Conservation (phyloP, 2,888 invertebrate genomes). For the Drosophila pullipes region DNA sequence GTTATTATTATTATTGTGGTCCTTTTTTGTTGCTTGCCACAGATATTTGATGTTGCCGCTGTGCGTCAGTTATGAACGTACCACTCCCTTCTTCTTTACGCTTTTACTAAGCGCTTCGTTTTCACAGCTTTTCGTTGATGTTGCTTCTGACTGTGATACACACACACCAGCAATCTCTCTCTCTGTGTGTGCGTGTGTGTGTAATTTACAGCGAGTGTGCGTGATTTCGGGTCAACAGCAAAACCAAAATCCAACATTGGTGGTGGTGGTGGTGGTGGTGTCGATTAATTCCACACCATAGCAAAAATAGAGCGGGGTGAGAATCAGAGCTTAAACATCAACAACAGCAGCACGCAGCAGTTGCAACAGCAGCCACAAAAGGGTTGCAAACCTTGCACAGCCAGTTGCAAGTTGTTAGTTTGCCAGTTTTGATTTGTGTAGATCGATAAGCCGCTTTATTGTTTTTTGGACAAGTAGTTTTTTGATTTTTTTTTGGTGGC, state of each 20-base stretch:
- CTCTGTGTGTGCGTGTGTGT: conserved; percentile 22
- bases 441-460: conserved; percentile 53
- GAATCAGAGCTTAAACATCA: conserved; percentile 9
- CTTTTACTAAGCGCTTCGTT: conserved; percentile 61
- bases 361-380: conserved; percentile 2
- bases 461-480: conserved; percentile 17
- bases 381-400: conserved; percentile 24
- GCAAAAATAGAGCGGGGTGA: conserved; percentile 24
- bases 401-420: conserved; percentile 6
- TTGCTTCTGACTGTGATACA: conserved; percentile 49
- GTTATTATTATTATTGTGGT: conserved; percentile 37
- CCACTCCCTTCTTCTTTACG: conserved; percentile 86
- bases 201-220: conserved; percentile 79
- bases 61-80: conserved; percentile 86
- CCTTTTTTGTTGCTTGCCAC: conserved; percentile 45
- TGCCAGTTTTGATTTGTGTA: conserved; percentile 33
- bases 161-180: conserved; percentile 21
- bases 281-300: conserved; percentile 39
- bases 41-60: conserved; percentile 80
- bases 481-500: conserved; percentile 17
- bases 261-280: conserved; percentile 41
- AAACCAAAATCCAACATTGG: conserved; percentile 40
- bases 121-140: conserved; percentile 63
- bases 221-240: conserved; percentile 75
- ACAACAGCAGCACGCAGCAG: not conserved